Percentiles rank a stretch among this genome's conserved stretches.
Conservation (phyloP, 2,888 invertebrate genomes). For the Drosophila hamatofila region DNA sequence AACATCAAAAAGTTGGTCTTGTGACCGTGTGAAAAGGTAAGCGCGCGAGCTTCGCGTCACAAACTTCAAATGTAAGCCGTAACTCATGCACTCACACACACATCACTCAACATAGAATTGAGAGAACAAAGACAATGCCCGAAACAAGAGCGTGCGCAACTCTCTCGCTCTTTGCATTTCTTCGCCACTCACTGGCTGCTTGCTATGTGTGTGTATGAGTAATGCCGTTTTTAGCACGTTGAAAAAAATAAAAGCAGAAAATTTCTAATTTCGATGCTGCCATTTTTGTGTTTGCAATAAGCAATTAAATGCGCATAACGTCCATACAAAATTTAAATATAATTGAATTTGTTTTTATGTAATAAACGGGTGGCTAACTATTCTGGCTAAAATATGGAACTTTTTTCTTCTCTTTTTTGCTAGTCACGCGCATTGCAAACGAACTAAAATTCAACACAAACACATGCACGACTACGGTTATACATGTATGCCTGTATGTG, state of each 20-base stretch:
- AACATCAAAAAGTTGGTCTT: constrained; percentile 68
- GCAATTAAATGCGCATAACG: constrained; percentile 48
- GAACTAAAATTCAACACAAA: constrained; percentile 41
- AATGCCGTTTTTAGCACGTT: constrained; percentile 75
- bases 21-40: constrained; percentile 71
- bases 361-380: constrained; percentile 37
- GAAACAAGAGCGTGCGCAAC: constrained; percentile 53
- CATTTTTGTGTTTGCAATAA: constrained; percentile 57
- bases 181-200: constrained; percentile 28
- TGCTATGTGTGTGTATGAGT: constrained; percentile 63
- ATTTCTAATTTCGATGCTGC: constrained; percentile 64
- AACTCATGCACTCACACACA: constrained; percentile 51
- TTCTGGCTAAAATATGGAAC: constrained; percentile 31
- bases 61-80: constrained; percentile 65
- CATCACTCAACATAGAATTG: constrained; percentile 11
- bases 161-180: constrained; percentile 36
- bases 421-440: constrained; percentile 69
- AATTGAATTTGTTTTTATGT: constrained; percentile 47
- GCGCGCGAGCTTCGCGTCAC: constrained; percentile 66
- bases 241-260: constrained; percentile 55
- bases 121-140: constrained; percentile 48
- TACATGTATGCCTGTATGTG: constrained; percentile 12
- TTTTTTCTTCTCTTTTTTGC: constrained; percentile 54
- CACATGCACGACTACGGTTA: constrained; percentile 21
- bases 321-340: constrained; percentile 36